phyloP scores from a whole-genome alignment of 1,140 invertebrate genomes.

The Idris sp. region DNA sequence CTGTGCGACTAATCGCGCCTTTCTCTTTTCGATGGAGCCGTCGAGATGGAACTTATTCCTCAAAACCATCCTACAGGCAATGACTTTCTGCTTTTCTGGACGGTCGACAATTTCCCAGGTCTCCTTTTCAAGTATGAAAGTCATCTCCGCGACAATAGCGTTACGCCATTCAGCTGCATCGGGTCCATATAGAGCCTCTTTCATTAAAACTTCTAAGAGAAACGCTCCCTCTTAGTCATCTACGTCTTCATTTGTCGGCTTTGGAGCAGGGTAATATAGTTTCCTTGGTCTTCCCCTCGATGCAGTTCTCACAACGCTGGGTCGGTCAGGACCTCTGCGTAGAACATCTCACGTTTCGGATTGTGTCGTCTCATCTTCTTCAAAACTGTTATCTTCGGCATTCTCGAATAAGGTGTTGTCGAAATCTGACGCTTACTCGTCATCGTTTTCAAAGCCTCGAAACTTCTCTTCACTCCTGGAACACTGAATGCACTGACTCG shows the following conservation, averaged over 20 bases:
- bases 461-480: too few relatives aligned
- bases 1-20: slow-evolving; percentile 3
- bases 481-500: too few relatives aligned
- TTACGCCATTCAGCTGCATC: neutral
- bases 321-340: neutral
- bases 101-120: slow-evolving; percentile 1
- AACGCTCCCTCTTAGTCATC: neutral
- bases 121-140: slow-evolving; percentile 1
- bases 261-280: neutral
- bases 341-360: neutral
- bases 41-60: slow-evolving; percentile 1
- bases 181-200: neutral
- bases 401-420: too few relatives aligned
- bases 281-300: slow-evolving; percentile 1
- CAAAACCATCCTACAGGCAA: slow-evolving; percentile 1
- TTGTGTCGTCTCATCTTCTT: too few relatives aligned
- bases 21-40: slow-evolving; percentile 3
- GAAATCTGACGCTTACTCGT: too few relatives aligned
- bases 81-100: neutral
- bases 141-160: slow-evolving; percentile 1
- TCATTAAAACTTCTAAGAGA: neutral
- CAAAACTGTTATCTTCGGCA: too few relatives aligned
- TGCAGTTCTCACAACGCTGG: neutral
- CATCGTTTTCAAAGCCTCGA: too few relatives aligned
- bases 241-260: too few relatives aligned